These are phyloP conservation scores for Patella vulgata DNA, from an alignment of 1,140 invertebrate species.

Conservation along the genomic window DNA sequence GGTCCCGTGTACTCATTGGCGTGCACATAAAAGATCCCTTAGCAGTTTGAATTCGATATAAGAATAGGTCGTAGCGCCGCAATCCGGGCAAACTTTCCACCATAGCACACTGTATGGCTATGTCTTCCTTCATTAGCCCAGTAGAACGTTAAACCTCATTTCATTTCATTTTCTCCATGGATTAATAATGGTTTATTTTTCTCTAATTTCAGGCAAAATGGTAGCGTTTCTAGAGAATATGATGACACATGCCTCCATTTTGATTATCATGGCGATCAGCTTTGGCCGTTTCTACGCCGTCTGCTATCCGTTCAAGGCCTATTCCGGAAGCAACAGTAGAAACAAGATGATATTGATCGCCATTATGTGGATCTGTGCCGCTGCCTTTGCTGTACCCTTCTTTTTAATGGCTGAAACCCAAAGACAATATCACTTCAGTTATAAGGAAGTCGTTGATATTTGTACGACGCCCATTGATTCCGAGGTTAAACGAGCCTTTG, in stretches of 20 bases:
- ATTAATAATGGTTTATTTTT: no score
- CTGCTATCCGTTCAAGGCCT: slow-evolving; percentile 79
- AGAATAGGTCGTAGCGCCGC: no score
- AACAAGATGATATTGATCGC: slow-evolving; percentile 30
- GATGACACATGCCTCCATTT: slow-evolving; percentile 90
- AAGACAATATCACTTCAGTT: slow-evolving; percentile 25
- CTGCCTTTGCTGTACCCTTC: slow-evolving; percentile 29
- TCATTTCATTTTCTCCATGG: no score
- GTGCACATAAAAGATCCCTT: no score
- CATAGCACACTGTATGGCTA: no score
- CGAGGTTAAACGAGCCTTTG: slow-evolving; percentile 35
- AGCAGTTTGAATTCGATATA: no score
- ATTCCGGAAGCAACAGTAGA: slow-evolving; percentile 22
- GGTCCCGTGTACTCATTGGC: no score
- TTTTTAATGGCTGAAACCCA: slow-evolving; percentile 32
- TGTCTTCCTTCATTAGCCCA: no score
- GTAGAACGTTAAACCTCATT: no score
- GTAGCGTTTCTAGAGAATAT: slow-evolving; percentile 92
- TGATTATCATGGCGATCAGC: slow-evolving; percentile 88
- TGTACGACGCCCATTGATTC: slow-evolving; percentile 35
- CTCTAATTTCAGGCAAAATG: slow-evolving; percentile 68
- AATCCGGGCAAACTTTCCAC: no score
- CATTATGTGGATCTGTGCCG: slow-evolving; percentile 30
- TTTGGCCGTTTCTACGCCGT: slow-evolving; percentile 96
- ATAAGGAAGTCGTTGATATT: slow-evolving; percentile 34